Percentiles rank a stretch among this genome's conserved stretches.
phyloP scores from a whole-genome alignment of 1,140 invertebrate species.

The Aphelenchoides avenae region DNA sequence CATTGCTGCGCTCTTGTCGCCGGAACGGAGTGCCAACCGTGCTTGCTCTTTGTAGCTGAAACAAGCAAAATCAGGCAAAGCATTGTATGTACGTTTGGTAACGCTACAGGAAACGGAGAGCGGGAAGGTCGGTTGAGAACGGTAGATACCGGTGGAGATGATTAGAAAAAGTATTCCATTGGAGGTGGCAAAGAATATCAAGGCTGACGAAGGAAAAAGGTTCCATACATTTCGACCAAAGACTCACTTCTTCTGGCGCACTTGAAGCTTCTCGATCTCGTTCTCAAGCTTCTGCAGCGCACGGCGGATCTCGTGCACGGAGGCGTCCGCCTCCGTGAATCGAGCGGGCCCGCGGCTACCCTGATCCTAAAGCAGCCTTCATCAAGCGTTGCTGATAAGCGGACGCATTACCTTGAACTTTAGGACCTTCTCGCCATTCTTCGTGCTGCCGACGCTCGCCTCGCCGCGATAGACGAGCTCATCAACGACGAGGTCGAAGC shows the following conservation, averaged over 20 bases:
- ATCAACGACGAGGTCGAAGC: constrained; percentile 53
- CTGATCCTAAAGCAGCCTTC: constrained; percentile 43
- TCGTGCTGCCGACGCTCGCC: constrained; percentile 40
- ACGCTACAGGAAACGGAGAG: constrained; percentile 3
- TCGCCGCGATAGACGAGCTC: constrained; percentile 46
- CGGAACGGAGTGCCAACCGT: constrained; percentile 24
- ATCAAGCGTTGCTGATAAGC: too few species aligned
- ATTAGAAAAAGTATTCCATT: neutral
- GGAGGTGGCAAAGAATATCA: neutral
- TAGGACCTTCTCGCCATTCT: constrained; percentile 48
- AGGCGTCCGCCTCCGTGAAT: constrained; percentile 54
- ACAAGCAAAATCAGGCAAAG: constrained; percentile 4
- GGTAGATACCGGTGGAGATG: neutral
- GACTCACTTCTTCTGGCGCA: constrained; percentile 24
- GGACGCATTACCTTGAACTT: constrained; percentile 57
- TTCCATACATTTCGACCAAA: neutral
- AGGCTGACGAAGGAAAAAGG: constrained; percentile 5
- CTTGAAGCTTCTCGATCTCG: constrained; percentile 43
- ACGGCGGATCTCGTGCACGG: constrained; percentile 48
- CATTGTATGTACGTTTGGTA: too few species aligned
- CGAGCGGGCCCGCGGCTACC: constrained; percentile 41
- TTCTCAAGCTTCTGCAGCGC: constrained; percentile 43
- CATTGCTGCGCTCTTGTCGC: constrained; percentile 46
- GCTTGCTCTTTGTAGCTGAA: constrained; percentile 44
- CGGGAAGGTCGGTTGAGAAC: neutral